Evolutionary conservation across 1,140 invertebrate genomes (phyloP).

Genomic region (Drosophila ercepeae): DNA sequence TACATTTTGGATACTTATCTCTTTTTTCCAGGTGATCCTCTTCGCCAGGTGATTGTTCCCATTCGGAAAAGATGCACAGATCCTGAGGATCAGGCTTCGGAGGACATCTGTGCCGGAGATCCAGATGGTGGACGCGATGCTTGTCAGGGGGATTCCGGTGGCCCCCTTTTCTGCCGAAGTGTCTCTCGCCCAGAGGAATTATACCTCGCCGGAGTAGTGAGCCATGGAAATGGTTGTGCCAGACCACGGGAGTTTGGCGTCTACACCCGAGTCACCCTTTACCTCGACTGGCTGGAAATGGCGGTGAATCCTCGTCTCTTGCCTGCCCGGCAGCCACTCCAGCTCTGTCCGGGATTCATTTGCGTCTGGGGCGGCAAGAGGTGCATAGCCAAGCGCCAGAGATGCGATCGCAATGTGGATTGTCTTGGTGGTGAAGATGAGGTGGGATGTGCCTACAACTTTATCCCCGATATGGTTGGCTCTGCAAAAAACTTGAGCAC

Average conservation of each 20-base stretch:
- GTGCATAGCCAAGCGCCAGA: constrained; percentile 87
- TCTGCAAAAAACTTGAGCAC: constrained; percentile 31
- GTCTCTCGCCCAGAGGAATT: constrained; percentile 86
- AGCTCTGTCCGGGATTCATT: constrained; percentile 88
- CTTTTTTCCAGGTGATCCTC: constrained; percentile 83
- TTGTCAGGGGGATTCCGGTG: constrained; percentile 92
- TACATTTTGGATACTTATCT: not conserved
- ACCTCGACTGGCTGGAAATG: constrained; percentile 89
- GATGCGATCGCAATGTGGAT: constrained; percentile 89
- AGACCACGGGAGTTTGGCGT: constrained; percentile 91
- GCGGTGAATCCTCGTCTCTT: constrained; percentile 60
- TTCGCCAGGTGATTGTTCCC: constrained; percentile 86
- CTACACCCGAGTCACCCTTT: constrained; percentile 91
- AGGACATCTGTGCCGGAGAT: constrained; percentile 91
- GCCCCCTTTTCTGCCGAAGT: constrained; percentile 90
- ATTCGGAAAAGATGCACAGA: constrained; percentile 85
- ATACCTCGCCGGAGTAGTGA: constrained; percentile 91
- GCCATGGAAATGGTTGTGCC: constrained; percentile 92
- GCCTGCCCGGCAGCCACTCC: constrained; percentile 84
- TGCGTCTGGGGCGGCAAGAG: constrained; percentile 86
- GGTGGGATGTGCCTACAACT: constrained; percentile 85
- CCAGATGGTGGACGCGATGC: constrained; percentile 90
- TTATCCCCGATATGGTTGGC: constrained; percentile 72
- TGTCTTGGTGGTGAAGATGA: constrained; percentile 92
- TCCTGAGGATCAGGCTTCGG: constrained; percentile 85